Conservation (phyloP, 2,797 vertebrate genomes). For the Siniperca scherzeri region DNA sequence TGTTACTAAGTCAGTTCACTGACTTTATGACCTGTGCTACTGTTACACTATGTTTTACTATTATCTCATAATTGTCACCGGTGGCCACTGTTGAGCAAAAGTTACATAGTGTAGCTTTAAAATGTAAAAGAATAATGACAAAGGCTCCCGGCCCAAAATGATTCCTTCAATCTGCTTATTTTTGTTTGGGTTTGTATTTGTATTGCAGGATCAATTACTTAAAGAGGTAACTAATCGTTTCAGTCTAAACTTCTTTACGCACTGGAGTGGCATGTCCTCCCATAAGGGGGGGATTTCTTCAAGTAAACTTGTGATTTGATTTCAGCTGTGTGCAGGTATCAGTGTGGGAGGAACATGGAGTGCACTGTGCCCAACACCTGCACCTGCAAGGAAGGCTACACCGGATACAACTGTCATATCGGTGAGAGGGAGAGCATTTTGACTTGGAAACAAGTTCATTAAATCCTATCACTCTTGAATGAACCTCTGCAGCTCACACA, state of each 20-base stretch:
- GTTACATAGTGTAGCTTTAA: not conserved
- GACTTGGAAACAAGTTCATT: constrained; percentile 3
- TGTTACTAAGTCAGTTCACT: not conserved
- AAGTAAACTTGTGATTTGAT: constrained; percentile 20
- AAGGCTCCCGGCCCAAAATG: not conserved
- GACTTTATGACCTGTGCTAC: not conserved
- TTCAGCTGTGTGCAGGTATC: constrained; percentile 89
- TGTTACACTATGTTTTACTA: not conserved
- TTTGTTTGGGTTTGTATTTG: not conserved
- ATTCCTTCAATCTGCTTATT: not conserved
- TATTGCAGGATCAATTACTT: not conserved
- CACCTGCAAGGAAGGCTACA: constrained; percentile 91
- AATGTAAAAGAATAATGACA: not conserved
- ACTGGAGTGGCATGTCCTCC: not conserved
- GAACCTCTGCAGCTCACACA: not conserved
- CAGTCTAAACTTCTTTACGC: not conserved
- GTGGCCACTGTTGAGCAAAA: not conserved
- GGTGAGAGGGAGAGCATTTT: constrained; percentile 80
- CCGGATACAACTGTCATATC: constrained; percentile 89
- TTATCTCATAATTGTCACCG: not conserved
- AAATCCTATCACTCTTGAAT: not conserved
- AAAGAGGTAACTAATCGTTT: not conserved
- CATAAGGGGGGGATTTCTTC: not conserved
- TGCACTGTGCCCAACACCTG: constrained; percentile 91
- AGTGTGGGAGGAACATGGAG: constrained; percentile 90